Evolutionary conservation across 2,113 vertebrate genomes (phyloP).

Genomic region (Aphyosemion australe): DNA sequence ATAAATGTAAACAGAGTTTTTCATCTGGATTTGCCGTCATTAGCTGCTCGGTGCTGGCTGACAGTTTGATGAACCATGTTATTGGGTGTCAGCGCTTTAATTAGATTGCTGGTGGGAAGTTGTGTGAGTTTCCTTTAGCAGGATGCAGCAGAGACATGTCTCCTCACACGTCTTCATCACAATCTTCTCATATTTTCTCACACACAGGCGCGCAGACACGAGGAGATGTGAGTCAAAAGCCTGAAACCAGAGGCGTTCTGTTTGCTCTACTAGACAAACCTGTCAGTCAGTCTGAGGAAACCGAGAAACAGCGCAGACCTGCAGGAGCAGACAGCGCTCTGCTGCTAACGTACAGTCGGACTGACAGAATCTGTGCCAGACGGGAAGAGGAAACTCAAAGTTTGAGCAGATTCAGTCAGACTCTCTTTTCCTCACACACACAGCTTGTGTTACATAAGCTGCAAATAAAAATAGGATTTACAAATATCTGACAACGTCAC

Average conservation of each 20-base stretch:
- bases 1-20: no score
- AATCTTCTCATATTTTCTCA: not conserved
- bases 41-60: not conserved
- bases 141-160: not conserved
- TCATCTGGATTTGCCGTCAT: not conserved
- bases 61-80: slow-evolving; percentile 5
- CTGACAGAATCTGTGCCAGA: not conserved
- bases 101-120: slow-evolving; percentile 5
- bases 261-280: slow-evolving; percentile 15
- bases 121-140: not conserved
- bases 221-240: not conserved
- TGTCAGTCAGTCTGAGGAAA: slow-evolving; percentile 28
- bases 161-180: not conserved
- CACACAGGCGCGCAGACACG: not conserved
- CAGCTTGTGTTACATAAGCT: no score
- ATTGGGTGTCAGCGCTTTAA: slow-evolving; percentile 1
- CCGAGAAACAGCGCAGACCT: not conserved
- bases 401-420: no score
- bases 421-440: no score
- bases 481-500: no score
- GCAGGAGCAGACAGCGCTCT: not conserved
- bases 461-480: no score
- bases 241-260: slow-evolving; percentile 23
- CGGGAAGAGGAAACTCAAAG: not conserved
- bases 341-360: not conserved